Base-by-base conservation (phyloP, 2,797 vertebrate genomes). In the Pyrocephalus nanus region DNA sequence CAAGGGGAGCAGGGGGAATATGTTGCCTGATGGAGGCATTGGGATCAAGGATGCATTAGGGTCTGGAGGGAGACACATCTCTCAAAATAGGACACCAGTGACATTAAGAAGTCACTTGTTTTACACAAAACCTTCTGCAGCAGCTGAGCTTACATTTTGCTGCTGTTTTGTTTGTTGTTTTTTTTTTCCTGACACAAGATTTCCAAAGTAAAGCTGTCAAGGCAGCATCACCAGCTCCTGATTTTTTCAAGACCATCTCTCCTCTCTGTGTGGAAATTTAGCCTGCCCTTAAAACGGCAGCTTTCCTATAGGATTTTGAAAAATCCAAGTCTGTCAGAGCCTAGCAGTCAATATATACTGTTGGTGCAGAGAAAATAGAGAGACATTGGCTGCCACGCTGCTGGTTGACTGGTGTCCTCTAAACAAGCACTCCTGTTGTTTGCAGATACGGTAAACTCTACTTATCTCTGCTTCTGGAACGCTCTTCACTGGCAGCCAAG, bases 381-480 rank as follows among this genome's bases (percentile, higher is more conserved):
- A 42, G 4, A 54, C 2, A 47, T 42, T 29, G 58, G 48, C 55
- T 70, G 51, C 48, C 48, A 62, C 0, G 0, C 12, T 45, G 42
- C 34, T n/a, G 3, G 2, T 23, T 86, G 69, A 76, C 40, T 13
- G 9, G 34, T 7, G 2, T 8, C 25, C 85, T 36, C 55, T 38
- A 40, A 89, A 78, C 12, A 60, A 87, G 67, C 75, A 34, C 27
- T 54, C 48, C 83, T 73, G 60, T 53, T 54, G 70, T 65, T 72
- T 43, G 67, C 34, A 79, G 78, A 47, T 72, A 65, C 0, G 8
- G 60, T n/a, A 76, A 89, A 82, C 25, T 45, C 55, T 13, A 17
- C 78, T 84, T 77, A 47, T 69, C 55, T 61, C 71, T n/a, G 40
- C 57, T 62, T 26, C 58, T 36, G 40, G 43, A 55, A 57, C 0